Percentiles rank a stretch among this genome's conserved stretches.
These are phyloP conservation scores for Pseudomyrmex pallidus DNA, from an alignment of 1,140 invertebrate species.

Conservation along the genomic window DNA sequence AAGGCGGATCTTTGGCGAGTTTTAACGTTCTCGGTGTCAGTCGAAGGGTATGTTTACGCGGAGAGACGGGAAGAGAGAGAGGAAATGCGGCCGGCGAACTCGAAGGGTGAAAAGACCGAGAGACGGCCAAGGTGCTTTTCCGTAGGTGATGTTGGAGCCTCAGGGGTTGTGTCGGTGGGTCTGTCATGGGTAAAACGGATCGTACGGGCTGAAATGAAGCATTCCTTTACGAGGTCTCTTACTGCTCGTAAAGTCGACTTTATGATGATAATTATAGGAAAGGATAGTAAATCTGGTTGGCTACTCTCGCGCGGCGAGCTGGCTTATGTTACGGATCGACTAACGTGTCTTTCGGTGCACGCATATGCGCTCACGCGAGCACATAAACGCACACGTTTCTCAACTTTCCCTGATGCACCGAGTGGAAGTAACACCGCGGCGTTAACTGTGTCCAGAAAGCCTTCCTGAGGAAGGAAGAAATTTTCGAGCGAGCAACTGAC, in stretches of 20 bases:
- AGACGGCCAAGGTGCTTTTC: conserved; percentile 69
- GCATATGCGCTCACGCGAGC: conserved; percentile 55
- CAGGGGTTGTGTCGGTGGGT: conserved; percentile 53
- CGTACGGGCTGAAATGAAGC: conserved; percentile 85
- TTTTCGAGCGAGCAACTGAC: background rate
- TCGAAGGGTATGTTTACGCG: conserved; percentile 47
- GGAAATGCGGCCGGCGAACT: conserved; percentile 21
- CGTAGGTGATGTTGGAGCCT: conserved; percentile 68
- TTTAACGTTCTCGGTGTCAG: conserved; percentile 67
- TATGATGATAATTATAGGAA: conserved; percentile 88
- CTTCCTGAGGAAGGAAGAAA: background rate
- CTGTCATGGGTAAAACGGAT: conserved; percentile 14
- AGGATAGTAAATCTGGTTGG: conserved; percentile 85
- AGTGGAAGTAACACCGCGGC: conserved; percentile 58
- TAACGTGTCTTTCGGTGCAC: conserved; percentile 64
- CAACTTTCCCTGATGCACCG: conserved; percentile 43
- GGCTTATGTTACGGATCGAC: conserved; percentile 58
- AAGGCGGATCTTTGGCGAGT: conserved; percentile 61
- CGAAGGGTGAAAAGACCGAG: conserved; percentile 51
- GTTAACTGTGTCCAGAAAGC: conserved; percentile 24
- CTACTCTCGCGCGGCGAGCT: conserved; percentile 61
- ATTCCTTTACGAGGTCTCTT: conserved; percentile 87
- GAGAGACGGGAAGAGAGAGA: background rate
- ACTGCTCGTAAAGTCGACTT: conserved; percentile 88
- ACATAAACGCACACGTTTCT: conserved; percentile 71